Base-by-base conservation (phyloP, 37 sponge, comb jelly and placozoan genomes). In the Cliona cf. orientalis region DNA sequence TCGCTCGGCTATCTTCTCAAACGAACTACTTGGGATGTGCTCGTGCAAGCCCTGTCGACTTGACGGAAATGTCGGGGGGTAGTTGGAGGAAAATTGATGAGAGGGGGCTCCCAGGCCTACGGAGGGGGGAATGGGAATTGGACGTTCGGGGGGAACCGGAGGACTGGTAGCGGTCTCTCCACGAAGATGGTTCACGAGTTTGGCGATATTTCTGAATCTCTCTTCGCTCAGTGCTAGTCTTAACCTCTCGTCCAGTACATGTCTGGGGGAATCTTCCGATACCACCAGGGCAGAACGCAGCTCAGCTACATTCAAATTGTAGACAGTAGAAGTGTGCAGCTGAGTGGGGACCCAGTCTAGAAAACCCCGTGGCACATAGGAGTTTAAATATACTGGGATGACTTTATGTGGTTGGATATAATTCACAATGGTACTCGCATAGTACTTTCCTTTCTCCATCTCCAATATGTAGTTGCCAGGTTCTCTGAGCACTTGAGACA, bases 371-470 rank as follows among this genome's bases (percentile, higher is more conserved):
- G 53, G 14, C 5, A 28, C 28, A 61, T 37, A 17, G 23, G 11
- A 42, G 36, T 79, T 65, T 17, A 86, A 31, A 79, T 73, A 79
- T 17, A 86, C 87, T 3, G 87, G 87, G 43, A 86, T 44, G 38
- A 78, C 69, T 62, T 82, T 82, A 7, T 34, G 46, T 19, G 79
- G 23, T 53, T 49, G 28, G 1, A 86, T 64, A 9, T 11, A 28
- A 36, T 86, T 70, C 5, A 42, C 42, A 37, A 86, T 31, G 22
- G 58, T 32, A 23, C 72, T 32, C 12, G 49, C 35, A 45, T 35
- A 55, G 36, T 62, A 78, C 34, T 4, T 19, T 2, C 87, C 87
- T 21, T 55, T 62, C 25, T 34, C 37, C 80, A 79, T 86, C 0
- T 78, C n/a, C 1, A 61, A 40, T 5, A 11, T 25, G 3, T 17